Evolutionary conservation across 2,113 vertebrate species (phyloP), one percentile per base, ranked within the genome.

Genomic region (Carettochelys insculpta): DNA sequence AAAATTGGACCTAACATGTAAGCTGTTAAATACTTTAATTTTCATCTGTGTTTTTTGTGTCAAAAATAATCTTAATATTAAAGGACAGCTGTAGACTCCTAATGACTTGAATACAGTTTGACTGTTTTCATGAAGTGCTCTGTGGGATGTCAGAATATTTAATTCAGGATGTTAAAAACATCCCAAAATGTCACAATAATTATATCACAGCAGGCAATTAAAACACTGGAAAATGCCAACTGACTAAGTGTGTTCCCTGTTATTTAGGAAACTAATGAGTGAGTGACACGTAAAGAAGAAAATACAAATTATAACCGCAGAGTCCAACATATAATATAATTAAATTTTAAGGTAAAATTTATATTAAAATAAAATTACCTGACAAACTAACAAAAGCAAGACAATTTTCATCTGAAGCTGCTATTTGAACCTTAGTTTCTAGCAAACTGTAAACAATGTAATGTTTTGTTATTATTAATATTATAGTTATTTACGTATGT

Each of bases 181-280:
- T 98, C 97, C 98, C 98, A 98, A 98, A 98, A 98, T 98, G 98
- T 98, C 98, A 98, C 97, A 98, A 98, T 98, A 98, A 98, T 98
- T 98, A 98, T 98, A 98, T 98, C 98, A 98, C 98, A 98, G 98
- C 98, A 98, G 98, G 98, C 98, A 98, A 98, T 98, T 98, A 98
- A 98, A 98, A 98, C 97, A 98, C 95, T 98, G 98, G 98, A 98
- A 98, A 98, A 98, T 98, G 98, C 97, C 98, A 98, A 98, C 98
- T 98, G 98, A 98, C 98, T 98, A 98, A 98, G 97, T 97, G 96
- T 97, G 97, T 98, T 98, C 97, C 97, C 97, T 98, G 97, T 98
- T 98, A 98, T 98, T 98, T 98, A 98, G 97, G 97, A 98, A 98
- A 97, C 97, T 98, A 98, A 98, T 98, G 98, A 98, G 97, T 98